Percentiles rank a stretch among this genome's conserved stretches.
phyloP scores from a whole-genome alignment of 2,113 vertebrate species.

The Embiotoca jacksoni region DNA sequence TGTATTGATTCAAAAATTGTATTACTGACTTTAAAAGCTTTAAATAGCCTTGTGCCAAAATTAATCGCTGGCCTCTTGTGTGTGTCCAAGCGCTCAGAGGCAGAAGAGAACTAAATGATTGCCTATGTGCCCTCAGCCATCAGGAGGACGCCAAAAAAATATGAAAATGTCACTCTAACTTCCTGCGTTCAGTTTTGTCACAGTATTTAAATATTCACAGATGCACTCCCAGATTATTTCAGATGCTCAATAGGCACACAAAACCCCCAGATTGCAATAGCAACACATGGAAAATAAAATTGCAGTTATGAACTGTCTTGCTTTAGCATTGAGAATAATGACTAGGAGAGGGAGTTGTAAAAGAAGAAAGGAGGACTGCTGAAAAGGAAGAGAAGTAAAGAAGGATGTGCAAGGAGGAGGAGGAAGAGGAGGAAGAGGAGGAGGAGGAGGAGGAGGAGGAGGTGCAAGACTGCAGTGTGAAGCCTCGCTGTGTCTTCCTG shows the following conservation, averaged over 20 bases:
- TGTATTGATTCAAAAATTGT: conserved; percentile 59
- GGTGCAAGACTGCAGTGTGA: conserved; percentile 38
- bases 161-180: not conserved
- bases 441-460: conserved; percentile 6
- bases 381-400: conserved; percentile 20
- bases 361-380: conserved; percentile 1
- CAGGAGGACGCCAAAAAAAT: not conserved
- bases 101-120: not conserved
- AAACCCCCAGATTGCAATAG: not conserved
- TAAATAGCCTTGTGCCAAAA: conserved; percentile 50
- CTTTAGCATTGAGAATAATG: conserved; percentile 7
- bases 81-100: not conserved
- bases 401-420: conserved; percentile 34
- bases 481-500: conserved; percentile 62
- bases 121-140: not conserved
- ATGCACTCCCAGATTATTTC: not conserved
- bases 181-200: not conserved
- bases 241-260: no score
- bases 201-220: not conserved
- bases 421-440: conserved; percentile 9
- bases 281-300: not conserved
- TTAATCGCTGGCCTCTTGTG: conserved; percentile 47
- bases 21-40: conserved; percentile 63
- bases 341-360: not conserved
- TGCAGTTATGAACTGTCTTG: not conserved